Evolutionary conservation across 2,888 invertebrate species (phyloP).

Genomic region (Allygus modestus): DNA sequence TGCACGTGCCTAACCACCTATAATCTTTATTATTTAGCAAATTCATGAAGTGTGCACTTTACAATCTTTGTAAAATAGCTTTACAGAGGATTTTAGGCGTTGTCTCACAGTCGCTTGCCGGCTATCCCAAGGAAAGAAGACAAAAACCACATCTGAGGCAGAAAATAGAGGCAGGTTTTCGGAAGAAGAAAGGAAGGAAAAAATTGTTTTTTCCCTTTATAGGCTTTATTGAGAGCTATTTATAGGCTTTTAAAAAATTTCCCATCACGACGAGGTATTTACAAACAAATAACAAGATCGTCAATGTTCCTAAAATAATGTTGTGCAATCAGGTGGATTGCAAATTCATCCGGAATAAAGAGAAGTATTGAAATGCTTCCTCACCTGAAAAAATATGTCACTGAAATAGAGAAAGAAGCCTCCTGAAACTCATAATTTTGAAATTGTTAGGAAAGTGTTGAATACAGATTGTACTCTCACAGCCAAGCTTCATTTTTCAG

Average conservation of each 20-base stretch:
- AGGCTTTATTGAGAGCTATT: not conserved
- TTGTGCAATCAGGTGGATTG: not conserved
- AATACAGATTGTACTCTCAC: not conserved
- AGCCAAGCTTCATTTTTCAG: conserved; percentile 25
- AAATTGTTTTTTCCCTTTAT: no score
- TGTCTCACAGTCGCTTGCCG: no score
- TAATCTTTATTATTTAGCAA: no score
- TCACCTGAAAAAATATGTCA: not conserved
- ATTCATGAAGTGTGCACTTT: no score
- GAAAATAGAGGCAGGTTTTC: no score
- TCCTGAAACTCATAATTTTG: not conserved
- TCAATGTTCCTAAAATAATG: not conserved
- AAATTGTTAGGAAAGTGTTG: not conserved
- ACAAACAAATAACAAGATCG: conserved; percentile 4
- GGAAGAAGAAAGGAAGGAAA: no score
- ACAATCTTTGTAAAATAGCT: no score
- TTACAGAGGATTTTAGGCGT: no score
- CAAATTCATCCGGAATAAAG: not conserved
- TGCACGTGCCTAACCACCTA: no score
- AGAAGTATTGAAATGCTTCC: conserved; percentile 5
- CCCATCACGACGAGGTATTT: conserved; percentile 12
- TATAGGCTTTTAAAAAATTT: conserved; percentile 19
- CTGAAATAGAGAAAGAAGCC: not conserved
- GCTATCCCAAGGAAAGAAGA: no score
- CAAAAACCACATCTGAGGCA: no score